Base-by-base conservation (phyloP, 2,888 invertebrate genomes). In the Tortricodes alternella region DNA sequence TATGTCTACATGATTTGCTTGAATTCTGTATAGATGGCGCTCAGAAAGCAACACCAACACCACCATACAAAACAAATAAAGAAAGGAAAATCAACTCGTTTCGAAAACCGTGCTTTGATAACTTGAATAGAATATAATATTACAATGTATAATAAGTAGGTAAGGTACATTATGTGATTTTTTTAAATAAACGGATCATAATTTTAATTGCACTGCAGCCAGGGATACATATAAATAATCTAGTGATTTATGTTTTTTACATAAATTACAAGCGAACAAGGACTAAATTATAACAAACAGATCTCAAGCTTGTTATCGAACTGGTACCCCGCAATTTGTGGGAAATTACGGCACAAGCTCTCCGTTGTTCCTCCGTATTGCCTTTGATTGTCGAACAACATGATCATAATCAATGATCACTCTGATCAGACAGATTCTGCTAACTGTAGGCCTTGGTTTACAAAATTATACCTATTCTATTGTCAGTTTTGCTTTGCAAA, bases 281-380 rank as follows among this genome's bases (percentile, higher is more conserved):
- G 4, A 44, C 18, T 29, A 29, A n/a, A 3, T 56, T 44, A 18
- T 43, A 35, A 37, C 27, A 27, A 35, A 24, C 49, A 43, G 49
- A 56, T 56, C 18, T 18, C 56, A 38, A 44, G 43, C 49, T 56
- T 56, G 50, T 56, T 56, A 56, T 49, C 19, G 27, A 60, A 43
- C 50, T 49, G 29, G 43, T 57, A 44, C 62, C 64, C 67, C 68
- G 62, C 74, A 74, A 74, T 74, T 73, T 72, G 48, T 48, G 59
- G 61, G 66, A 70, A 72, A 73, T 73, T 64, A 67, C 43, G n/a
- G 16, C 53, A 71, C 74, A 74, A 70, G 62, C 62, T 49, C 50
- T n/a, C n/a, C n/a, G 62, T 62, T 46, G 50, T 65, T 65, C 64
- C 64, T 58, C 44, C 58, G 62, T 64, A 60, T 61, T 53, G 46